These are phyloP conservation scores for Chionomys nivalis DNA, from an alignment of 2,113 vertebrate species.

Conservation along the genomic window DNA sequence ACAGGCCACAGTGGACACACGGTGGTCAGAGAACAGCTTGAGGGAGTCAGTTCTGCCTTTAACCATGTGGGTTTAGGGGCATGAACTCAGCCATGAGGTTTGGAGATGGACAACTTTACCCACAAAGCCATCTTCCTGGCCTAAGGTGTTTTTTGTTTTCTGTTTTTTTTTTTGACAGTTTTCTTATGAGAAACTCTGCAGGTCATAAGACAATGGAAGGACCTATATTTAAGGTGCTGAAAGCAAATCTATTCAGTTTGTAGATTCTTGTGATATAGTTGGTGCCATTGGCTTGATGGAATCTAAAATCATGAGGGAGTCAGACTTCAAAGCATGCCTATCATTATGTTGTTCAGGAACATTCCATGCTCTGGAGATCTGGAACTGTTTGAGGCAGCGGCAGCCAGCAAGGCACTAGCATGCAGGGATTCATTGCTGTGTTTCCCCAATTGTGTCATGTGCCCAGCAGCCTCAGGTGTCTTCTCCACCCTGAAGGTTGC, in stretches of 20 bases:
- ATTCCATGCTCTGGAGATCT: no score
- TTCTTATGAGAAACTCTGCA: background rate
- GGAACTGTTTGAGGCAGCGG: no score
- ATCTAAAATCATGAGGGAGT: background rate
- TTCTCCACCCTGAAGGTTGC: accelerated
- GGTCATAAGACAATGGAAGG: background rate
- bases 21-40: background rate
- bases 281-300: background rate
- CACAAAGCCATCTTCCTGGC: background rate
- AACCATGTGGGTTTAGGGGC: background rate
- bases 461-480: background rate
- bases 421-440: no score
- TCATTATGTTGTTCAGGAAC: background rate
- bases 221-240: background rate
- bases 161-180: background rate
- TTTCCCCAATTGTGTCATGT: background rate
- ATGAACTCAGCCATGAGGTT: background rate
- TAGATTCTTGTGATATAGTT: background rate
- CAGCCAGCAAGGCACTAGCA: background rate
- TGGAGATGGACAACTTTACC: background rate
- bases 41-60: background rate
- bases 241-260: background rate
- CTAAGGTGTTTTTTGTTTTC: background rate
- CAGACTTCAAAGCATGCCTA: background rate
- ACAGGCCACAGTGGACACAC: background rate